A percentile compares a stretch with the other conserved stretches of the same genome.
Conservation (phyloP, 2,113 vertebrate species). For the Xenopus laevis region DNA sequence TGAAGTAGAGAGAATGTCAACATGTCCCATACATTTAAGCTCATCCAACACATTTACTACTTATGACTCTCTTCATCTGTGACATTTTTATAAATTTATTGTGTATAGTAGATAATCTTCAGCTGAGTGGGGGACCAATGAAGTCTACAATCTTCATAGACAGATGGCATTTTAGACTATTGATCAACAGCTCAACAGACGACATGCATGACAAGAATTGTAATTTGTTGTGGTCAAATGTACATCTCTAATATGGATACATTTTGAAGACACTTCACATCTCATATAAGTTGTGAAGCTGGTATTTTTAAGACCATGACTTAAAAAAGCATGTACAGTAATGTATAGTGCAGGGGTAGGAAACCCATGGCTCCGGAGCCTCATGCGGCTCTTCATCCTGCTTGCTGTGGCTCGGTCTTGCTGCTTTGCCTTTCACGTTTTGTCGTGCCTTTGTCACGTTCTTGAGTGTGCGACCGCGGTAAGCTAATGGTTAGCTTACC, state of each 20-base stretch:
- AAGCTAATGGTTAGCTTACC: too few relatives aligned
- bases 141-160: conserved; percentile 57
- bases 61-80: conserved; percentile 58
- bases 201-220: conserved; percentile 60
- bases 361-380: too few relatives aligned
- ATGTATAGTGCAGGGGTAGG: too few relatives aligned
- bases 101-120: conserved; percentile 56
- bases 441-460: too few relatives aligned
- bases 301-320: too few relatives aligned
- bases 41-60: conserved; percentile 47
- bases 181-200: conserved; percentile 71
- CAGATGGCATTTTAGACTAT: conserved; percentile 75
- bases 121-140: conserved; percentile 56
- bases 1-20: conserved; percentile 36
- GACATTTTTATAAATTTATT: conserved; percentile 61
- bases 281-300: too few relatives aligned
- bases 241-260: conserved; percentile 22
- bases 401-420: too few relatives aligned
- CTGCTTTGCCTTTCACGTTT: too few relatives aligned
- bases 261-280: too few relatives aligned
- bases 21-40: conserved; percentile 30
- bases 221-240: conserved; percentile 71
- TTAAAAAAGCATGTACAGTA: too few relatives aligned
- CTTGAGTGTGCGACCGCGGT: too few relatives aligned
- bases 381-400: too few relatives aligned